Evolutionary conservation across 1,140 invertebrate genomes (phyloP), one percentile per base, ranked within the genome.

Genomic region (Brachionus rubens): DNA sequence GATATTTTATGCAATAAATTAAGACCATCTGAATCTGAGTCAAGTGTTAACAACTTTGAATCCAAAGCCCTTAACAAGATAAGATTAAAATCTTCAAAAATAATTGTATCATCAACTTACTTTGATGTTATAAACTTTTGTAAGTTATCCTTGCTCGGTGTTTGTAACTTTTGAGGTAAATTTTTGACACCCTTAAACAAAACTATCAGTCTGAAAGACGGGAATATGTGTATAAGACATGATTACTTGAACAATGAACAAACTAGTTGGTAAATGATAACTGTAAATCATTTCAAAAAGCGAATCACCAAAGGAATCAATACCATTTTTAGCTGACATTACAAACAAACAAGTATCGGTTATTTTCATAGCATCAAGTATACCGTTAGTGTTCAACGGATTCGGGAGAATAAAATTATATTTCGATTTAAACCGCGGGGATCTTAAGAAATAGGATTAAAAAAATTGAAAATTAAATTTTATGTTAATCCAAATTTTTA

Each of bases 1-100:
- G 91, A 91, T 82, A 93, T 89, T 80, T 89, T 88, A 77, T 92
- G 85, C 78, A 96, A 84, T 30, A 95, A 79, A 81, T 92, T 90
- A 19, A 93, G 81, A 12, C 88, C 91, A 86, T 96, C 93, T 46
- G 87, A 85, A 62, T 86, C 82, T 78, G 89, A 91, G 78, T 93
- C 91, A 75, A 94, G 81, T 54, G 87, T 85, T 80, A 90, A 88
- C 2, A 94, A 79, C 86, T 94, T 95, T 81, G 92, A 91, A 78
- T 91, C 89, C 1, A 91, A 91, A 77, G 94, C 86, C 75, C 83
- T 84, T 67, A 6, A 75, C 12, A 36, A 33, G 14, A 28, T 28
- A 24, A 4, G 1, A 3, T 1, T 43, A 43, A 3, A 68, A 19
- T 28, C 7, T 19, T 33, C 40, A 36, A 56, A 21, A 56, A 30